Base-by-base conservation (phyloP, 2,797 vertebrate species). In the Cynopterus sphinx region DNA sequence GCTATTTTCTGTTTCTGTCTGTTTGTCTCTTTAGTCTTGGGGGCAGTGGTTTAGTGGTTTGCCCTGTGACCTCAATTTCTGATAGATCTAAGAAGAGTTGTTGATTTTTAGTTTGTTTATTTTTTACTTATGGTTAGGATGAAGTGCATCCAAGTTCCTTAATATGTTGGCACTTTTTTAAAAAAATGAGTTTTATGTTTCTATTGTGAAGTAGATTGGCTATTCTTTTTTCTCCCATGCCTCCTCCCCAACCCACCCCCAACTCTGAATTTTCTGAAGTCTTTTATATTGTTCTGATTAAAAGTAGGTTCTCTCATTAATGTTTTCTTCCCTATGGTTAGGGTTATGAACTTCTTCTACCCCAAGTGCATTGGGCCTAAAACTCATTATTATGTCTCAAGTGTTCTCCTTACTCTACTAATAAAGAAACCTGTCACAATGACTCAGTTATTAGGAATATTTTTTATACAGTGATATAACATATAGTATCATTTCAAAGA, bases 361-460 rank as follows among this genome's bases (percentile, higher is more conserved):
- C 71, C 90, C 63, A 51, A 95, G 81, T 79, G 51, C 46, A 79
- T 63, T 94, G 83, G 36, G 65, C 49, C 70, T 67, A 98, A 97
- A 96, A 96, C 94, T 94, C 87, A 96, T 97, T 97, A 97, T 95
- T 95, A 91, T 33, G 43, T 96, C 93, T 97, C 97, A 82, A 57
- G 59, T 91, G 17, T 87, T 93, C 92, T 70, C 90, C 81, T 97
- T 97, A 84, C 51, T 83, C 92, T 2, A 13, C 65, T 94, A 96
- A 59, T 59, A 96, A 96, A 91, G 92, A 71, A 88, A n/a, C 57
- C 39, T 67, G 74, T 70, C 88, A 94, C 75, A 51, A 5, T 73
- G 84, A 51, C 63, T 93, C 49, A 86, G 71, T 74, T 92, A 82
- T 97, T 96, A 91, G 31, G 39, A 95, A 95, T 97, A 98, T 87